Conservation (phyloP, 2,113 vertebrate species). For the Hippocampus comes region DNA sequence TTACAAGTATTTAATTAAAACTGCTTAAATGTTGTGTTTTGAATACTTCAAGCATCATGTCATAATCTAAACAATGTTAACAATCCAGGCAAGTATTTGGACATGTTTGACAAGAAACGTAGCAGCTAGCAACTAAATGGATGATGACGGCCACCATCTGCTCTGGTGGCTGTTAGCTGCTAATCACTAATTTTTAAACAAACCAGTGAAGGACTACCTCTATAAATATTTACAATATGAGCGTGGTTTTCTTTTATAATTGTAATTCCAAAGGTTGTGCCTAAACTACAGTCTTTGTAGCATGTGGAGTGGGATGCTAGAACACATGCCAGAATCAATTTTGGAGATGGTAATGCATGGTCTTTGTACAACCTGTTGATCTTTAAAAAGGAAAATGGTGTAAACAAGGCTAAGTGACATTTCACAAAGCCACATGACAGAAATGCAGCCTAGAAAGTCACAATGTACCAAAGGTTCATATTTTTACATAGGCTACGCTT, state of each 20-base stretch:
- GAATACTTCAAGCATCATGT: neutral
- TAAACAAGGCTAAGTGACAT: neutral
- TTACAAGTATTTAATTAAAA: too few relatives aligned
- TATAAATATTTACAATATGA: constrained; percentile 1
- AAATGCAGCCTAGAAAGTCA: too few relatives aligned
- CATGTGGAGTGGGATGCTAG: neutral
- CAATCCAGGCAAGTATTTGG: neutral
- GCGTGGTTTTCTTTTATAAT: neutral
- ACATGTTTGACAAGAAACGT: neutral
- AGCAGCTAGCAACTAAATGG: neutral
- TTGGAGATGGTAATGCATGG: neutral
- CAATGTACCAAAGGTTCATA: too few relatives aligned
- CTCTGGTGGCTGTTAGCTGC: neutral
- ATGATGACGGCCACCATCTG: neutral
- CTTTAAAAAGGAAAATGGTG: neutral
- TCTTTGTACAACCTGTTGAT: neutral
- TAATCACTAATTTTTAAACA: neutral
- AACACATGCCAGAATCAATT: neutral
- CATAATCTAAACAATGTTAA: neutral
- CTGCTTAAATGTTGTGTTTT: neutral
- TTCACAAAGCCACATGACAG: too few relatives aligned
- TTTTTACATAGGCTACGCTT: too few relatives aligned
- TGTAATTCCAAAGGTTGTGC: neutral
- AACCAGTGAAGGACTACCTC: neutral
- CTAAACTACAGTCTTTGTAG: neutral